These are phyloP conservation scores for Petrophora chlorosata DNA, from an alignment of 2,888 invertebrate genomes.

Conservation along the genomic window DNA sequence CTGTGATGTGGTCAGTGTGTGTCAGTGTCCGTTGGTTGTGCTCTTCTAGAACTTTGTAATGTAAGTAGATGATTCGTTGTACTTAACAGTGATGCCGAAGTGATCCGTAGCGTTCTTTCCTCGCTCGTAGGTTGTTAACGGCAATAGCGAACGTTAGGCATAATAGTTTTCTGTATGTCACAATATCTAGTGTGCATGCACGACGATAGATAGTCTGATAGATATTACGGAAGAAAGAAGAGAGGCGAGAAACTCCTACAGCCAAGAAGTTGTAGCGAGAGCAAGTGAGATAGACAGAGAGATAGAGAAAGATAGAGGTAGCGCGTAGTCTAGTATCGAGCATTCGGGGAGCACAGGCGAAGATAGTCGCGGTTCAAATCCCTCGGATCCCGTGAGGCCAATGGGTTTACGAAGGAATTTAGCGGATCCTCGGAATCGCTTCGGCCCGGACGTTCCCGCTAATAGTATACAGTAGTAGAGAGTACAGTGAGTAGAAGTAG, in stretches of 20 bases:
- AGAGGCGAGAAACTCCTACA: constrained; percentile 79
- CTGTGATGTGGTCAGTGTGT: constrained; percentile 73
- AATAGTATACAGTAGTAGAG: constrained; percentile 75
- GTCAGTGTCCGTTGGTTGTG: constrained; percentile 73
- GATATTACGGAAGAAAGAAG: constrained; percentile 80
- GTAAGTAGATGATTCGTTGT: constrained; percentile 49
- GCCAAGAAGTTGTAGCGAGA: constrained; percentile 79
- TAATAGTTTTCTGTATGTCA: constrained; percentile 79
- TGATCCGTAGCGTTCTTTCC: constrained; percentile 70
- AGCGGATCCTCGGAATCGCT: constrained; percentile 75
- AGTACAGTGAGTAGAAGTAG: constrained; percentile 81
- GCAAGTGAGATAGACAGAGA: constrained; percentile 79
- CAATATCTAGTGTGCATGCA: constrained; percentile 84
- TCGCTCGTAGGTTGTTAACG: constrained; percentile 64
- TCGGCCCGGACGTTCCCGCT: constrained; percentile 75
- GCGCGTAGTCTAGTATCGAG: constrained; percentile 80
- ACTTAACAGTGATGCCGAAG: constrained; percentile 65
- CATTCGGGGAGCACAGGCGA: constrained; percentile 73
- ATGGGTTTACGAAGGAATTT: constrained; percentile 54
- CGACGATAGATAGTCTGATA: constrained; percentile 74
- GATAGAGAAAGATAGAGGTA: constrained; percentile 76
- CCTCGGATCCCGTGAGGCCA: constrained; percentile 68
- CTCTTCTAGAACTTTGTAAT: constrained; percentile 62
- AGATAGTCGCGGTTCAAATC: constrained; percentile 68
- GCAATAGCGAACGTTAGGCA: constrained; percentile 77